These are phyloP conservation scores for Oriolus oriolus DNA, from an alignment of 2,113 vertebrate genomes.

Conservation along the genomic window DNA sequence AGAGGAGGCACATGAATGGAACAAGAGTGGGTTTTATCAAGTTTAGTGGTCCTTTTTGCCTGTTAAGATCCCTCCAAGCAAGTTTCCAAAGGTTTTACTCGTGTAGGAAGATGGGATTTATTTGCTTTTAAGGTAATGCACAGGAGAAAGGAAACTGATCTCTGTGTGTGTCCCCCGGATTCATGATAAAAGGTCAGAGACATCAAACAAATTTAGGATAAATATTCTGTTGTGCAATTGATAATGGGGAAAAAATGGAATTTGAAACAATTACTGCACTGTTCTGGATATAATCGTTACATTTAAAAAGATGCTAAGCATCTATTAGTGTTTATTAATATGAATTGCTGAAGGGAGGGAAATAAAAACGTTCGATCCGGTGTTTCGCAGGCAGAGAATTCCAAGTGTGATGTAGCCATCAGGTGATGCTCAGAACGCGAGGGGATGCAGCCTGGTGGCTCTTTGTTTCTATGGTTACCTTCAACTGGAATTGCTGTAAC, in stretches of 20 bases:
- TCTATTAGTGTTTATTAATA: not conserved
- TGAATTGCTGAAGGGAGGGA: not conserved
- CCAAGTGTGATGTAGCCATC: not conserved
- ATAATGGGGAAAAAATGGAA: not conserved
- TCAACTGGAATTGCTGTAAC: not conserved
- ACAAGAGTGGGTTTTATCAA: not conserved
- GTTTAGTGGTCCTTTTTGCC: not conserved
- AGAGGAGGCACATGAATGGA: not conserved
- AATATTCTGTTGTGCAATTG: not conserved
- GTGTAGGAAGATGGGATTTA: not conserved
- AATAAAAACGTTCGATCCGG: accelerated
- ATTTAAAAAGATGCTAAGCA: not conserved
- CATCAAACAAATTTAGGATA: not conserved
- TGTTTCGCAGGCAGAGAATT: not conserved
- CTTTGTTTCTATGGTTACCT: slow-evolving; percentile 52
- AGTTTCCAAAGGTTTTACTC: not conserved
- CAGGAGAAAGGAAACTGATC: not conserved
- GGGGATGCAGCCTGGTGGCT: not conserved
- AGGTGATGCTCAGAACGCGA: not conserved
- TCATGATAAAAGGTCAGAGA: not conserved
- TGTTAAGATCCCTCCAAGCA: not conserved
- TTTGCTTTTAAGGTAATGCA: not conserved
- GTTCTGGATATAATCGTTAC: not conserved
- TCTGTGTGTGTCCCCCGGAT: accelerated
- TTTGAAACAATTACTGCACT: not conserved